Percentiles rank a stretch among this genome's conserved stretches.
phyloP scores from a whole-genome alignment of 2,888 invertebrate genomes.

The Hedya salicella region DNA sequence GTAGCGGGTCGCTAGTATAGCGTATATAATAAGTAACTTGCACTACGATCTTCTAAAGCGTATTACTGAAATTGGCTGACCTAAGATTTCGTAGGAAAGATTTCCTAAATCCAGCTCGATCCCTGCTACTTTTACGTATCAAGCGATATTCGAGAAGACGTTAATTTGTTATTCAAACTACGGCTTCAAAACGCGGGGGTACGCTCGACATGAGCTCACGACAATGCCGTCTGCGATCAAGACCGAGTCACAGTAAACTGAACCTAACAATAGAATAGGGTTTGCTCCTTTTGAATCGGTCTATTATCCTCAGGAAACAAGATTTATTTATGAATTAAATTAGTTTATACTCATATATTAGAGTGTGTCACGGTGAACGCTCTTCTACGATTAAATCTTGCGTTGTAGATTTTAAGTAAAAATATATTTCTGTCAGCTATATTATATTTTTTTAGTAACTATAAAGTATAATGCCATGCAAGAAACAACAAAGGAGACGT shows the following conservation, averaged over 20 bases:
- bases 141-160: conserved; percentile 36
- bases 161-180: conserved; percentile 43
- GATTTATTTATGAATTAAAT: too few relatives aligned
- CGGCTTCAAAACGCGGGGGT: conserved; percentile 27
- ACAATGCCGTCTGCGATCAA: conserved; percentile 37
- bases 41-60: neutral
- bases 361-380: too few relatives aligned
- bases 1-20: neutral
- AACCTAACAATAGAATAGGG: conserved; percentile 34
- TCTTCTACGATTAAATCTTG: too few relatives aligned
- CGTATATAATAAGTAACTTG: neutral
- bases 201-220: conserved; percentile 29
- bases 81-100: conserved; percentile 17
- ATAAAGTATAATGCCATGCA: too few relatives aligned
- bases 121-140: conserved; percentile 25
- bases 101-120: conserved; percentile 15
- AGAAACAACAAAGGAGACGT: too few relatives aligned
- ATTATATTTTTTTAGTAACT: too few relatives aligned
- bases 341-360: too few relatives aligned
- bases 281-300: conserved; percentile 9
- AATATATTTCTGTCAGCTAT: too few relatives aligned
- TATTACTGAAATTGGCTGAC: conserved; percentile 9
- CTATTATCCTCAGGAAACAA: neutral
- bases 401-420: neutral
- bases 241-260: conserved; percentile 27